Conservation (phyloP, 2,797 vertebrate species). For the Lemur catta region DNA sequence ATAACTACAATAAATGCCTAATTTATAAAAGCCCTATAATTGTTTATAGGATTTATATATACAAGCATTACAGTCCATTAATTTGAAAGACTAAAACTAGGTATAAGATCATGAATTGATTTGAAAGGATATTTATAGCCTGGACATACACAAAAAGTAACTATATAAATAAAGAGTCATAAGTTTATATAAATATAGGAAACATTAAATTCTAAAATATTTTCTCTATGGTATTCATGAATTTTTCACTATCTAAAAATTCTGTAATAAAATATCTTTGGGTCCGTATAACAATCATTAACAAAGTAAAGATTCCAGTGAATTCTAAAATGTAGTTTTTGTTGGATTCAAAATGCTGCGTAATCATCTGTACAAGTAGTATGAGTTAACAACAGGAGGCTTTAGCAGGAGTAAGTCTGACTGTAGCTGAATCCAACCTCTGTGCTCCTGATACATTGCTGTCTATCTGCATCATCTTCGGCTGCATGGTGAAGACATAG, state of each 20-base stretch:
- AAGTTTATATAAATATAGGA: constrained; percentile 93
- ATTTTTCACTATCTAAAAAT: constrained; percentile 89
- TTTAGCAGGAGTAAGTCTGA: constrained; percentile 99
- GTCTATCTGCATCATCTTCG: constrained; percentile 96
- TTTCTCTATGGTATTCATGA: constrained; percentile 89
- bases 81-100: constrained; percentile 82
- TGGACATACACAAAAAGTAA: constrained; percentile 82
- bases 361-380: constrained; percentile 97
- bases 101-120: constrained; percentile 78
- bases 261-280: constrained; percentile 91
- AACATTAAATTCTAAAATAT: constrained; percentile 92
- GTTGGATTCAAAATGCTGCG: constrained; percentile 80
- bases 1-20: constrained; percentile 87
- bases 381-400: constrained; percentile 90
- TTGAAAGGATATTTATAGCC: constrained; percentile 78
- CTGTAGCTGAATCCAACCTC: constrained; percentile 96
- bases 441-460: constrained; percentile 93
- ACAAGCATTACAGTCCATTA: constrained; percentile 93
- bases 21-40: constrained; percentile 87
- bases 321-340: constrained; percentile 79
- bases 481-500: constrained; percentile 93
- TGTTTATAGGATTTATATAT: constrained; percentile 86
- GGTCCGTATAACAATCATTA: constrained; percentile 86
- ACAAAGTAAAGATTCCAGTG: constrained; percentile 82
- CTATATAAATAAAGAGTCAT: constrained; percentile 89